These are phyloP conservation scores for Caenorhabditis doughertyi DNA, from an alignment of 2,888 invertebrate genomes.

Conservation along the genomic window DNA sequence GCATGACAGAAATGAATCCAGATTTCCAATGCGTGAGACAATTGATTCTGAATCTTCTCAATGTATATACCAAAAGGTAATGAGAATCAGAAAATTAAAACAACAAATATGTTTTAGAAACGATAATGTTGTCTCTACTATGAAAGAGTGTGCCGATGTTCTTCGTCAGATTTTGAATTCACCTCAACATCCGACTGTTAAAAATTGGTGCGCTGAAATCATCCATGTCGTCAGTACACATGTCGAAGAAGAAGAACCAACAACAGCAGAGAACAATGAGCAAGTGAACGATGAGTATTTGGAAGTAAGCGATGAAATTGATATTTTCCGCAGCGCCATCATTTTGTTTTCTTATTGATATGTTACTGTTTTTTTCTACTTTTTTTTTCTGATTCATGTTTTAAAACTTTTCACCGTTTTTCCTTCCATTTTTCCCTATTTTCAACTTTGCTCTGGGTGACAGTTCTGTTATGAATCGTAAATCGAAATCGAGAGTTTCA, in stretches of 20 bases:
- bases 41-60: conserved; percentile 79
- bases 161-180: conserved; percentile 81
- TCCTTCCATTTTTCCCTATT: background rate
- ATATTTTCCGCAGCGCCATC: conserved; percentile 2
- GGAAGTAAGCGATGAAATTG: conserved; percentile 83
- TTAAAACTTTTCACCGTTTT: conserved; percentile 23
- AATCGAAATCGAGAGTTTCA: background rate
- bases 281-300: conserved; percentile 85
- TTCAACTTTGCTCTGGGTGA: background rate
- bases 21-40: conserved; percentile 82
- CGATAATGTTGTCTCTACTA: conserved; percentile 76
- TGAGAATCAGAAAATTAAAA: background rate
- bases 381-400: conserved; percentile 9
- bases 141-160: conserved; percentile 80
- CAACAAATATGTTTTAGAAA: conserved; percentile 65
- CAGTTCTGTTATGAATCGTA: conserved; percentile 6
- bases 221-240: conserved; percentile 78
- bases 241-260: conserved; percentile 83
- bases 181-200: conserved; percentile 82
- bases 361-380: conserved; percentile 12
- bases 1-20: conserved; percentile 81
- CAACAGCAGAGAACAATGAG: conserved; percentile 84
- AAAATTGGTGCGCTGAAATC: conserved; percentile 82
- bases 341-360: conserved; percentile 13
- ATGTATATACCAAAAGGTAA: conserved; percentile 76